Evolutionary conservation across 2,888 invertebrate genomes (phyloP), one percentile per base, ranked within the genome.

Genomic region (Monopis laevigella): DNA sequence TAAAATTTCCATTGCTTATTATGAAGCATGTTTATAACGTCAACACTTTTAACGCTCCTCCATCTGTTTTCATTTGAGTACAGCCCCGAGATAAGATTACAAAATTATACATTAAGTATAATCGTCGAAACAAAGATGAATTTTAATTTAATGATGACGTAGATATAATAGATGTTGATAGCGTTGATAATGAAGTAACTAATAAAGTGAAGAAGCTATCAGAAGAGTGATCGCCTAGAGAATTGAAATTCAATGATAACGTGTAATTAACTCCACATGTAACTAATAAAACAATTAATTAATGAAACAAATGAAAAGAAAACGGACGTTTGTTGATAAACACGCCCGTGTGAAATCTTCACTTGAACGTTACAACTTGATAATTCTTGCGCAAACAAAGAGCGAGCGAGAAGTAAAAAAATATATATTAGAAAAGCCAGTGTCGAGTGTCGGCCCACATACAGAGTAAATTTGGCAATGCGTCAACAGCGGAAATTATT

Each of bases 401-500:
- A n/a, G n/a, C n/a, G n/a, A 17, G 32, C 17, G 32, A 3, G 32
- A 32, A 17, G 17, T 6, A 32, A 32, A 32, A 32, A 32, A 14
- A n/a, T n/a, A n/a, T n/a, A n/a, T n/a, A n/a, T 32, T 32, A 32
- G 30, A 32, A 32, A 32, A 32, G 10, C 14, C 32, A 32, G 32
- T 32, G 16, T 32, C 32, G 32, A 16, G 32, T 32, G 32, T 32
- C 32, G 32, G 16, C 32, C 32, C 32, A 32, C 32, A 32, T 32
- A 32, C 17, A 32, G 32, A 8, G 17, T 17, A 17, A 32, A 32
- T 32, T 32, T 56, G 58, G 64, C 60, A 61, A 62, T 53, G 53
- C 54, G 54, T 58, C 55, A 49, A 55, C 56, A 57, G 60, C 68
- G 65, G 62, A 73, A 69, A 68, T 68, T 62, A 60, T 65, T 36